A percentile compares a stretch with the other conserved stretches of the same genome.
These are phyloP conservation scores for Bombus breviceps DNA, from an alignment of 1,140 invertebrate species.

Conservation along the genomic window DNA sequence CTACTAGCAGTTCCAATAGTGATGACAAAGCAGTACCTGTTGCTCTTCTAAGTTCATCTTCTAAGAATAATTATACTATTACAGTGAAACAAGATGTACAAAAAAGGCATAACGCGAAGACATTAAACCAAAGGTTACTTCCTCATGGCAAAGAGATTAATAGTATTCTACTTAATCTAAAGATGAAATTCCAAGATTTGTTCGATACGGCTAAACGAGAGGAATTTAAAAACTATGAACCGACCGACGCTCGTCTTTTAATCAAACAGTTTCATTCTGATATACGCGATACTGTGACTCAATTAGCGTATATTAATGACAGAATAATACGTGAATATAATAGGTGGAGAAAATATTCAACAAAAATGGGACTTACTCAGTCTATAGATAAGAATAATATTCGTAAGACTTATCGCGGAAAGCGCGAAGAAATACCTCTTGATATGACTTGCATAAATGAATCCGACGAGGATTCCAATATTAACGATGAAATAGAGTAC, in stretches of 20 bases:
- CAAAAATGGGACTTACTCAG: neutral
- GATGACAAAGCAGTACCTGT: slow-evolving; percentile 48
- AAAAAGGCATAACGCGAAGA: neutral
- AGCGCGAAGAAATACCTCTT: slow-evolving; percentile 63
- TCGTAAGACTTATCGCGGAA: too few species aligned
- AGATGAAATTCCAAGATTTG: slow-evolving; percentile 26
- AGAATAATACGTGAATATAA: slow-evolving; percentile 65
- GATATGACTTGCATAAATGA: slow-evolving; percentile 78
- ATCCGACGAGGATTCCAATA: slow-evolving; percentile 70
- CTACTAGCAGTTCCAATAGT: neutral
- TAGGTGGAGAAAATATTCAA: slow-evolving; percentile 54
- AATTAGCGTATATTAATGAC: slow-evolving; percentile 72
- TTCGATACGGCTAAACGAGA: neutral
- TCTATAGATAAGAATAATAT: neutral
- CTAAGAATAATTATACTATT: slow-evolving; percentile 16
- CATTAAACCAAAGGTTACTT: slow-evolving; percentile 34
- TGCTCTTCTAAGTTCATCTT: slow-evolving; percentile 49
- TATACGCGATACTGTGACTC: slow-evolving; percentile 63
- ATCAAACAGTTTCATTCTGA: slow-evolving; percentile 59
- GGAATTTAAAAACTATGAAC: neutral
- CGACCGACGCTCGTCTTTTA: neutral
- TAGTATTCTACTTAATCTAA: slow-evolving; percentile 16
- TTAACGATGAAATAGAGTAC: slow-evolving; percentile 1
- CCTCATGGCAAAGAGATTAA: slow-evolving; percentile 47
- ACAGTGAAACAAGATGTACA: neutral